A percentile compares a stretch with the other conserved stretches of the same genome.
phyloP scores from a whole-genome alignment of 2,888 invertebrate species.

The Stenolophus ochropezus region DNA sequence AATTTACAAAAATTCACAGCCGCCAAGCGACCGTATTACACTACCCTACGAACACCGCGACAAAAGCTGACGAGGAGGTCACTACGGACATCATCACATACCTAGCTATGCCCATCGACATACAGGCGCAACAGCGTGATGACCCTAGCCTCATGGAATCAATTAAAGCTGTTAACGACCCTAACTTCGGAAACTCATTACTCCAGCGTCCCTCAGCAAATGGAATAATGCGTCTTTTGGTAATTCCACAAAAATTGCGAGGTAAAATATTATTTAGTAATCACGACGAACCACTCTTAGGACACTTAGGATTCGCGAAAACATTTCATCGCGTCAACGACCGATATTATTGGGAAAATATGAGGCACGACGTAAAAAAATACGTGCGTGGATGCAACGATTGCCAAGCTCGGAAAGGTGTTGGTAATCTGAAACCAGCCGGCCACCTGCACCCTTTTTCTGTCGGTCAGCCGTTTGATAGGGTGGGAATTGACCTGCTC shows the following conservation, averaged over 20 bases:
- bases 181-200: neutral
- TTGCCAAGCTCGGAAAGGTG: conserved; percentile 63
- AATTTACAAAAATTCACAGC: too few species aligned
- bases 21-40: too few species aligned
- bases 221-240: neutral
- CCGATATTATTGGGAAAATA: conserved; percentile 62
- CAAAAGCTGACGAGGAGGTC: neutral
- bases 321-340: conserved; percentile 46
- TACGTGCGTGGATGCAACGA: conserved; percentile 61
- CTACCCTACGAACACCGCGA: neutral
- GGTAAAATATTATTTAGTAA: conserved; percentile 31
- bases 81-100: neutral
- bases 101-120: neutral
- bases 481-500: conserved; percentile 63
- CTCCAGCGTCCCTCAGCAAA: neutral
- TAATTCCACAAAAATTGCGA: neutral
- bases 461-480: conserved; percentile 54
- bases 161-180: neutral
- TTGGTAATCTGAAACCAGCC: conserved; percentile 58
- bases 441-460: conserved; percentile 55
- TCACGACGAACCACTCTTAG: conserved; percentile 63
- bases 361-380: conserved; percentile 59
- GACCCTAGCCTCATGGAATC: neutral
- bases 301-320: conserved; percentile 59
- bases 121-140: neutral